Conservation (phyloP, 2,113 vertebrate genomes). For the Sus scrofa region DNA sequence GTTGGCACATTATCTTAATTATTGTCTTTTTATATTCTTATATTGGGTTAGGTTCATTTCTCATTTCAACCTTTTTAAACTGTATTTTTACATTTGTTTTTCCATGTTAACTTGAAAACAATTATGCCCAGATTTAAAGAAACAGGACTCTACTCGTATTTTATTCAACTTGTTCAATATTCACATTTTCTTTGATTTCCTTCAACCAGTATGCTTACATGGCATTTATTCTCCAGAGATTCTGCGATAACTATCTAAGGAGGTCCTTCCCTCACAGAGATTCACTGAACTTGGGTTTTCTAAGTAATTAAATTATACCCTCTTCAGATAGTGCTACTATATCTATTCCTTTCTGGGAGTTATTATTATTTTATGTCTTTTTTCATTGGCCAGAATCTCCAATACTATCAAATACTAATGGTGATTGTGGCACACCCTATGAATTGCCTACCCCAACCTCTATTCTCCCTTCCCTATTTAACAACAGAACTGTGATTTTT, state of each 20-base stretch:
- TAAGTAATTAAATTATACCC: neutral
- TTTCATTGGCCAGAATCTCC: neutral
- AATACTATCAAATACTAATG: neutral
- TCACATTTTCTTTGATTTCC: neutral
- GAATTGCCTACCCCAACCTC: neutral
- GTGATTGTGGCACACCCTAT: neutral
- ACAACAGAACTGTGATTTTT: neutral
- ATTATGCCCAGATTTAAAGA: neutral
- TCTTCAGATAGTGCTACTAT: neutral
- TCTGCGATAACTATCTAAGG: neutral
- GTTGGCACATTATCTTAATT: neutral
- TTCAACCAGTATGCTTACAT: neutral
- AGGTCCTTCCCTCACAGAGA: neutral
- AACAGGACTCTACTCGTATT: neutral
- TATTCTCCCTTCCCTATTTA: neutral
- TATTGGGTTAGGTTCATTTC: neutral
- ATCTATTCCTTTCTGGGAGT: neutral
- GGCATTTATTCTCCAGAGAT: neutral
- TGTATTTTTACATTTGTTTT: neutral
- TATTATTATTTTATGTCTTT: neutral
- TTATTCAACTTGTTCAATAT: neutral
- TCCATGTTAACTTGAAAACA: neutral
- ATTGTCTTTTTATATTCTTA: neutral
- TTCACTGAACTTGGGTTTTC: neutral
- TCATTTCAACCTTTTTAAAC: neutral